Conservation (phyloP, 2,797 vertebrate genomes). For the Pseudochirops cupreus region DNA sequence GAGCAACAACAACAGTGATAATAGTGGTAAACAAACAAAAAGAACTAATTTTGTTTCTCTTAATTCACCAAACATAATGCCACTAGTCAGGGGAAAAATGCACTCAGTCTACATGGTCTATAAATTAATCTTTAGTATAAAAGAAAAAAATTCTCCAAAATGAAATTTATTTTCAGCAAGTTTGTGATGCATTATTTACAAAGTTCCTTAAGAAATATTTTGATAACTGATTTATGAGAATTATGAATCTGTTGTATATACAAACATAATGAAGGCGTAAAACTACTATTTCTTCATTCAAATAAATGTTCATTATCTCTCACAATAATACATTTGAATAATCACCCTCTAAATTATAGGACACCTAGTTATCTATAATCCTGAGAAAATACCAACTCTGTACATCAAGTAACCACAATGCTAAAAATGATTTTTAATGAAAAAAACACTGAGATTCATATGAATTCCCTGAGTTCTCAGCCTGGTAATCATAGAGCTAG, state of each 20-base stretch:
- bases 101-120: conserved; percentile 2
- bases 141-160: conserved; percentile 50
- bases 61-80: conserved; percentile 3
- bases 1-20: neutral
- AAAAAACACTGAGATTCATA: neutral
- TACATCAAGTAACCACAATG: neutral
- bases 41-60: conserved; percentile 21
- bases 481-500: neutral
- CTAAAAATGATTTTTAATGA: neutral
- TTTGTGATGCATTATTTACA: conserved; percentile 24
- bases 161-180: conserved; percentile 45
- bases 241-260: neutral
- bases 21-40: conserved; percentile 20
- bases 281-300: neutral
- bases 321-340: neutral
- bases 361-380: neutral
- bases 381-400: neutral
- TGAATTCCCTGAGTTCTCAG: neutral
- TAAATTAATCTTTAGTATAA: conserved; percentile 47
- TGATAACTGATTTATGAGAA: conserved; percentile 43
- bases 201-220: neutral
- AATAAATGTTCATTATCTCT: neutral
- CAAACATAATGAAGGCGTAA: neutral
- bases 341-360: neutral
- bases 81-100: neutral